Evolutionary conservation across 2,888 invertebrate genomes (phyloP).

Genomic region (Strigamia crassipes): DNA sequence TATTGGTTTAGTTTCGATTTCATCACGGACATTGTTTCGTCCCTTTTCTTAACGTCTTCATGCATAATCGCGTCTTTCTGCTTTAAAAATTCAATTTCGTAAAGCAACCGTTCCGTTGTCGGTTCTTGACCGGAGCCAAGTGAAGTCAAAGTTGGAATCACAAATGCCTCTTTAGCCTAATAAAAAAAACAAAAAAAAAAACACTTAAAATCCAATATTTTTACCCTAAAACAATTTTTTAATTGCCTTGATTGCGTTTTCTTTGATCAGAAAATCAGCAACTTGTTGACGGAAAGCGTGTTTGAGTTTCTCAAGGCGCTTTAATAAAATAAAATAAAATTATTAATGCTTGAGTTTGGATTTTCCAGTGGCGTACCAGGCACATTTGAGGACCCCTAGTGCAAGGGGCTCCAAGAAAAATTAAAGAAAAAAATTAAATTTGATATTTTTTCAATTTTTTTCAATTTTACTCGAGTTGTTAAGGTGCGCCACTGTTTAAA

Average conservation of each 20-base stretch:
- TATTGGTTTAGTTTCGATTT: neutral
- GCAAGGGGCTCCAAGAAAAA: no score
- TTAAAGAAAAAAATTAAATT: no score
- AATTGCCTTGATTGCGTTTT: neutral
- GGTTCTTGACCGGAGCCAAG: neutral
- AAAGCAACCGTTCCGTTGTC: neutral
- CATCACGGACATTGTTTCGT: neutral
- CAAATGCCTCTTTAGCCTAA: neutral
- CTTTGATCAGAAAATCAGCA: neutral
- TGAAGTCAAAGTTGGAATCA: neutral
- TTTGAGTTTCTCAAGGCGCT: neutral
- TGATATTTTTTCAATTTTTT: no score
- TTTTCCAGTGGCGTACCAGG: no score
- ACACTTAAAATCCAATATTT: no score
- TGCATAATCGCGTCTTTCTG: neutral
- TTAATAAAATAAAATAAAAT: neutral
- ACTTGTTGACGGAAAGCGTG: slow-evolving; percentile 30
- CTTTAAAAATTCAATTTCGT: neutral
- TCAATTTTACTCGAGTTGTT: no score
- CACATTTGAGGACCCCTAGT: no score
- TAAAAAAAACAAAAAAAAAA: no score
- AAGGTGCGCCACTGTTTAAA: no score
- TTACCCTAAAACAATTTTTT: no score
- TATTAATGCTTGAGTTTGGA: neutral
- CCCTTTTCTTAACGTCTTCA: neutral